Percentiles rank a stretch among this genome's conserved stretches.
Conservation (phyloP, 1,140 invertebrate genomes). For the Nasonia longicornis region DNA sequence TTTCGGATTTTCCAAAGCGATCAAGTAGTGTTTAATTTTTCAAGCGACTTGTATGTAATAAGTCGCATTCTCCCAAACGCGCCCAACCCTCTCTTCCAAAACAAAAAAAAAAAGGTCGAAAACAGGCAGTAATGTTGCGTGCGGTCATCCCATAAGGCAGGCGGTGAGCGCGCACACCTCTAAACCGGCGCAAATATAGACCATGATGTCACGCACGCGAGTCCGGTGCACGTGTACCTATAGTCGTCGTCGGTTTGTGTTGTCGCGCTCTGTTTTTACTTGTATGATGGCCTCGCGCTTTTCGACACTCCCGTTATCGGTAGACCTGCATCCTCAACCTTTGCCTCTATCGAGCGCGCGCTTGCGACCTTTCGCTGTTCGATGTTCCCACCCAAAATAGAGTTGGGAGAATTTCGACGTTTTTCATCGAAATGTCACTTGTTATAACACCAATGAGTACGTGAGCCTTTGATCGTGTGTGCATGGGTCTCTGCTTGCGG, state of each 20-base stretch:
- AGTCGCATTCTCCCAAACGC: too few species aligned
- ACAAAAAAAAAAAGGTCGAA: neutral
- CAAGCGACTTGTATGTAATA: too few species aligned
- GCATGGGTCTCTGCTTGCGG: too few species aligned
- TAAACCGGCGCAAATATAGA: conserved; percentile 28
- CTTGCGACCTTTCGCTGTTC: neutral
- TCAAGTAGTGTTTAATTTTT: too few species aligned
- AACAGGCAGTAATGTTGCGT: neutral
- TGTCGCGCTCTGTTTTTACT: neutral
- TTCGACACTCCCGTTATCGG: neutral
- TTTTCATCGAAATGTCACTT: neutral
- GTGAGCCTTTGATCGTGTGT: too few species aligned
- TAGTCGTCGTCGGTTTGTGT: neutral
- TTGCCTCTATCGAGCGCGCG: neutral
- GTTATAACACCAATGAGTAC: too few species aligned
- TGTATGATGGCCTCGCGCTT: neutral
- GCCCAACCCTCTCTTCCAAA: neutral
- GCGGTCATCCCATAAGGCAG: conserved; percentile 12
- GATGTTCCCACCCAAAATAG: neutral
- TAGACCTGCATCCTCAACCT: neutral
- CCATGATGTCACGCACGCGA: conserved; percentile 34
- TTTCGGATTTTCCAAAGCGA: too few species aligned
- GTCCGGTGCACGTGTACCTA: neutral
- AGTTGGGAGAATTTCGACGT: neutral
- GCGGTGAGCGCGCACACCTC: neutral